Base-by-base conservation (phyloP, 2,888 invertebrate genomes). In the Ichneumoninae sp. region DNA sequence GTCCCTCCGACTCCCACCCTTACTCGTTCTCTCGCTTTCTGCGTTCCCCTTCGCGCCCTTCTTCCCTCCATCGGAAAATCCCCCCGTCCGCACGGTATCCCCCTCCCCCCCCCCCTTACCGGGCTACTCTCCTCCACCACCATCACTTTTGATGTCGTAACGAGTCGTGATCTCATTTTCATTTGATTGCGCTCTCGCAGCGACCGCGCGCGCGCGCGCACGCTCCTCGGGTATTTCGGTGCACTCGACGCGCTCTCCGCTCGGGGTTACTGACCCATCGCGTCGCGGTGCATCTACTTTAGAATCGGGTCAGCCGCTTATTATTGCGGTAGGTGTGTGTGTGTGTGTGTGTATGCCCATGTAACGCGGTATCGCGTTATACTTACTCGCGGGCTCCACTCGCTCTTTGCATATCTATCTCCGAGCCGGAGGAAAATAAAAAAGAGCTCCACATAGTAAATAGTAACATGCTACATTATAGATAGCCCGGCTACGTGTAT, bases 111-210 rank as follows among this genome's bases (percentile, higher is more conserved):
- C 44, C 36, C 44, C 40, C 76, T 36, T 36, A 69, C 65, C 73
- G 47, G 66, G 52, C 78, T 71, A 22, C 83, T 82, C 87, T 83
- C 71, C 78, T 70, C 82, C 60, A 33, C 83, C 70, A 85, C 85
- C 85, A 88, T 90, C 92, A 92, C 92, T 93, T 93, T 93, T 93
- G 92, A 93, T 93, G 93, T 92, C 91, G 93, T 93, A 93, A 92
- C 93, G 91, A 83, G 92, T 93, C 93, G 92, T 93, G 93, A 93
- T 93, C 93, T 93, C 93, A 93, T 93, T 93, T 93, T 93, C 93
- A 92, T 93, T 93, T 92, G 92, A 93, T 93, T 93, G 93, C 93
- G 89, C 92, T 88, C 87, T 85, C 83, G 16, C 78, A 74, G 69
- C 66, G 66, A 71, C 16, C 78, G 69, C 66, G 66, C 77, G 22